Conservation (phyloP, 2,113 vertebrate genomes). For the Columba livia region DNA sequence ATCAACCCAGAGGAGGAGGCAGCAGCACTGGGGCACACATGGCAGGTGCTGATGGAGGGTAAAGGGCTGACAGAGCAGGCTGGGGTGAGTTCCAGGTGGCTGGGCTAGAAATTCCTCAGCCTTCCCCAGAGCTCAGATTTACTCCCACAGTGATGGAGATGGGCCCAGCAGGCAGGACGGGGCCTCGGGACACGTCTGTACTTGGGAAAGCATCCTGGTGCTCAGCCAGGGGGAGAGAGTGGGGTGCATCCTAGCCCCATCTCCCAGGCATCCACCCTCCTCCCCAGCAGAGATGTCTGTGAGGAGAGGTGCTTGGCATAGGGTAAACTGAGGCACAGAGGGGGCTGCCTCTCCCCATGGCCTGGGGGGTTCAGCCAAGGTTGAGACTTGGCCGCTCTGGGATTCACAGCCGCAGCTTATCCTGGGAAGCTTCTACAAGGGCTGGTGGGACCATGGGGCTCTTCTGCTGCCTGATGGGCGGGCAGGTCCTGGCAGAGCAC, state of each 20-base stretch:
- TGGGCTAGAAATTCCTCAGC: not conserved
- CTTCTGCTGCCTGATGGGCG: not conserved
- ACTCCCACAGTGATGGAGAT: fast-evolving
- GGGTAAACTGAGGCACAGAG: not conserved
- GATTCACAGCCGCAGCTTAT: not conserved
- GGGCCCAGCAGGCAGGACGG: fast-evolving
- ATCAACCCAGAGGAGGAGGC: not conserved
- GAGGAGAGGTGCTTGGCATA: not conserved
- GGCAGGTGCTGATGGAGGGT: not conserved
- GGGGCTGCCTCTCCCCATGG: fast-evolving
- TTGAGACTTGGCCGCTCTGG: not conserved
- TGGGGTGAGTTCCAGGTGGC: not conserved
- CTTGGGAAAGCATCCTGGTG: not conserved
- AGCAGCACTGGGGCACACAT: not conserved
- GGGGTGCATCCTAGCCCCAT: fast-evolving
- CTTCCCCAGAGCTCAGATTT: not conserved
- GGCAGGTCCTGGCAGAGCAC: not conserved
- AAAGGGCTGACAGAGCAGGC: not conserved
- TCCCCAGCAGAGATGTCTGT: not conserved
- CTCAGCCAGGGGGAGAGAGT: not conserved
- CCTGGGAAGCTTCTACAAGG: not conserved
- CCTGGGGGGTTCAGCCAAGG: not conserved
- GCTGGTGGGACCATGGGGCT: not conserved
- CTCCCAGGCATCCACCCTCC: not conserved
- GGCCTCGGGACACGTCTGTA: not conserved